Evolutionary conservation across 2,888 invertebrate species (phyloP).

Genomic region (Mayetiola destructor): DNA sequence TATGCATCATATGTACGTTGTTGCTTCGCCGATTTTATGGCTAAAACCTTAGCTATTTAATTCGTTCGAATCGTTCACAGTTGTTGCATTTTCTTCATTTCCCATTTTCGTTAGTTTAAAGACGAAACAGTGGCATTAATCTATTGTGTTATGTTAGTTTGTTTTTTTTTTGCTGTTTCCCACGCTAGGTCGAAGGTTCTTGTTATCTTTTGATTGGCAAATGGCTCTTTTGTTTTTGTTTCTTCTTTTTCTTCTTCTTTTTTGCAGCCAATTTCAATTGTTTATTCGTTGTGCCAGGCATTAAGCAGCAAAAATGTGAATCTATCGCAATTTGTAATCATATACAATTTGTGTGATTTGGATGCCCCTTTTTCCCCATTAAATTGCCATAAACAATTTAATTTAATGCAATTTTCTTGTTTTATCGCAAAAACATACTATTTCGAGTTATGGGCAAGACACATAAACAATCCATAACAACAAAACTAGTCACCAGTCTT

Average conservation of each 20-base stretch:
- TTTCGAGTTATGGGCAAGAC: constrained; percentile 12
- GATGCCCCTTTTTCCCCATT: background rate
- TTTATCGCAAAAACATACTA: too few species aligned
- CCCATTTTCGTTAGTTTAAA: too few species aligned
- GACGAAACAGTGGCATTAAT: constrained; percentile 5
- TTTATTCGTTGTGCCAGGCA: background rate
- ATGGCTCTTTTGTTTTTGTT: background rate
- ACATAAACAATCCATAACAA: too few species aligned
- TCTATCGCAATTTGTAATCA: background rate
- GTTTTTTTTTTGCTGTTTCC: background rate
- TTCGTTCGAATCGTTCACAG: too few species aligned
- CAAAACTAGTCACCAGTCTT: too few species aligned
- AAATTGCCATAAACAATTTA: constrained; percentile 5
- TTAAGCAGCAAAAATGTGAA: background rate
- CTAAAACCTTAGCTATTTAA: too few species aligned
- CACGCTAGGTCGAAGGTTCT: constrained; percentile 11
- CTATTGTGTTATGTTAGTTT: too few species aligned
- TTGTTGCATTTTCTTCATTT: background rate
- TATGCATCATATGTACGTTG: background rate
- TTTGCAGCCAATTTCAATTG: background rate
- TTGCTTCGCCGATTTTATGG: background rate
- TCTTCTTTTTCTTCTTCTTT: background rate
- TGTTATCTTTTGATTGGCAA: background rate
- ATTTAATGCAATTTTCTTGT: constrained; percentile 12
- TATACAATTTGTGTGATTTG: background rate